Percentiles rank a stretch among this genome's conserved stretches.
phyloP scores from a whole-genome alignment of 2,797 vertebrate genomes.

The Tympanoctomys barrerae region DNA sequence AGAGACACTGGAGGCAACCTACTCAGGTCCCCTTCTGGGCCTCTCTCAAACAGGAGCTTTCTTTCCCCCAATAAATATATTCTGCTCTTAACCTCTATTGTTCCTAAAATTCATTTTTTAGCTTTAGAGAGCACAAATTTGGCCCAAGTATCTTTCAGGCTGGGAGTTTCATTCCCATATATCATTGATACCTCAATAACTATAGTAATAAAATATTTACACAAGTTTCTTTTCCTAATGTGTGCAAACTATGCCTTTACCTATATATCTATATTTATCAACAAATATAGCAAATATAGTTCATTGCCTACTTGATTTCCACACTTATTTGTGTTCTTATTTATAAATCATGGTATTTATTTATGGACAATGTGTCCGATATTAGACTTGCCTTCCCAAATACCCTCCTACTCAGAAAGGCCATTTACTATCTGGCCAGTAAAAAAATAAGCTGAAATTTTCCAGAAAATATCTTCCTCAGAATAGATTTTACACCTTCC shows the following conservation, averaged over 20 bases:
- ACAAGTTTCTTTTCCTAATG: neutral
- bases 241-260: neutral
- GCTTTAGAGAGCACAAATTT: too few species aligned
- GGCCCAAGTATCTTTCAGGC: too few species aligned
- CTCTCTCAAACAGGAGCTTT: too few species aligned
- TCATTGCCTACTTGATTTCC: neutral
- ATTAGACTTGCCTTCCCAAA: neutral
- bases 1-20: too few species aligned
- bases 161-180: too few species aligned
- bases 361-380: neutral
- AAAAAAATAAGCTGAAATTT: neutral
- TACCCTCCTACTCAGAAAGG: neutral
- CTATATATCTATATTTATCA: neutral
- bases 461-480: neutral
- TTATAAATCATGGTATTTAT: neutral
- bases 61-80: too few species aligned
- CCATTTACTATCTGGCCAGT: neutral
- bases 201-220: neutral
- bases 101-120: too few species aligned
- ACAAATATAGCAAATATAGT: neutral
- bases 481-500: neutral
- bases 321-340: neutral
- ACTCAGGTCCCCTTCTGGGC: too few species aligned
- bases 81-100: too few species aligned
- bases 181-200: neutral